These are phyloP conservation scores for Bradypus variegatus DNA, from an alignment of 2,797 vertebrate genomes.

Conservation along the genomic window DNA sequence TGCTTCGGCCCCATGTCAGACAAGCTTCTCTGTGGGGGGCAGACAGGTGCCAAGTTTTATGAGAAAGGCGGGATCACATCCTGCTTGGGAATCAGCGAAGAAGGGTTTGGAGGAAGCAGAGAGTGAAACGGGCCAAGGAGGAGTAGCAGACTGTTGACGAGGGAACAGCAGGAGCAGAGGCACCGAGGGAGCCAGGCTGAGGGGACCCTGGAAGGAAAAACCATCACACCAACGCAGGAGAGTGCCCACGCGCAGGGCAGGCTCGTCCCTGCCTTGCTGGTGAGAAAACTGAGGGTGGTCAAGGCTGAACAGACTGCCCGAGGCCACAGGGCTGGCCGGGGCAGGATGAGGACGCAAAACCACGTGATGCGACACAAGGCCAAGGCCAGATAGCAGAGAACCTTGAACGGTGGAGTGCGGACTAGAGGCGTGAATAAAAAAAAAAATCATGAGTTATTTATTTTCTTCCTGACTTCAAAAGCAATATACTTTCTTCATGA, in stretches of 20 bases:
- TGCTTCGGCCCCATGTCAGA: too few species aligned
- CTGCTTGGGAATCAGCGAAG: not conserved
- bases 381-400: not conserved
- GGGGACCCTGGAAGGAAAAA: not conserved
- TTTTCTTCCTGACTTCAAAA: not conserved
- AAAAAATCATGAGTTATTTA: not conserved
- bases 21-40: not conserved
- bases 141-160: not conserved
- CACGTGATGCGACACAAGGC: not conserved
- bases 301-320: accelerated
- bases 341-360: not conserved
- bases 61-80: not conserved
- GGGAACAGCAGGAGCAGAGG: not conserved
- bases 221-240: too few species aligned
- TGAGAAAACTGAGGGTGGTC: not conserved
- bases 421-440: not conserved
- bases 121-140: not conserved
- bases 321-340: not conserved
- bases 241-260: not conserved
- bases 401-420: not conserved
- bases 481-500: not conserved
- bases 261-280: not conserved
- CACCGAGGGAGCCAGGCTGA: not conserved
- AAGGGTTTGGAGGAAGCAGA: not conserved
- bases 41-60: not conserved